phyloP scores from a whole-genome alignment of 2,888 invertebrate genomes.

The Magallana nippona region DNA sequence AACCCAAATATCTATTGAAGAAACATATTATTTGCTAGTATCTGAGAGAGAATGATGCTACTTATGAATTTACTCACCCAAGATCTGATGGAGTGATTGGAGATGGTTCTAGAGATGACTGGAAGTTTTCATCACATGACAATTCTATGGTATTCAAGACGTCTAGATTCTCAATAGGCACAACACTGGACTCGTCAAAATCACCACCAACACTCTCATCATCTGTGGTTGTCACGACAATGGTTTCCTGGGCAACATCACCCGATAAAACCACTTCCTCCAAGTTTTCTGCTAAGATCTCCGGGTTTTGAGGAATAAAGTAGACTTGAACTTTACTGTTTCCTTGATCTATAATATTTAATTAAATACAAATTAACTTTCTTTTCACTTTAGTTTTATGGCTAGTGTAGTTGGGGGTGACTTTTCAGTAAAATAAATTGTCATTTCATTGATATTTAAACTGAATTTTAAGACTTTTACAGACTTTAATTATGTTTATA shows the following conservation, averaged over 20 bases:
- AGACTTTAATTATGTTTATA: too few species aligned
- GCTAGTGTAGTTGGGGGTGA: too few species aligned
- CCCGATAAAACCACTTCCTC: constrained; percentile 34
- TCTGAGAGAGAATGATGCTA: neutral
- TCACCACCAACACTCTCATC: constrained; percentile 4
- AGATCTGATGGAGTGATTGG: neutral
- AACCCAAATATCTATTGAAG: too few species aligned
- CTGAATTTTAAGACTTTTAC: too few species aligned
- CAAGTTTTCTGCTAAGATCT: neutral
- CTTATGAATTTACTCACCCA: neutral
- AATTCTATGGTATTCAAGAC: constrained; percentile 17
- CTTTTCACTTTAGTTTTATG: neutral
- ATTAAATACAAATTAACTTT: neutral
- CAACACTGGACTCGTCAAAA: neutral
- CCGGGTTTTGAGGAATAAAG: neutral
- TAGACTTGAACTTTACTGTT: constrained; percentile 11
- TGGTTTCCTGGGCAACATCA: constrained; percentile 35
- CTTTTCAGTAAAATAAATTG: too few species aligned
- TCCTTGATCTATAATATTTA: neutral
- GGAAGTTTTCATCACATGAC: constrained; percentile 13
- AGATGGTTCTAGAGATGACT: neutral
- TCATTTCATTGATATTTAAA: too few species aligned
- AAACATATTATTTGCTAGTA: too few species aligned
- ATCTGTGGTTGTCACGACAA: constrained; percentile 24
- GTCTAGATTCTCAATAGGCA: constrained; percentile 6